These are phyloP conservation scores for Manis javanica DNA, from an alignment of 2,797 vertebrate species.

Conservation along the genomic window DNA sequence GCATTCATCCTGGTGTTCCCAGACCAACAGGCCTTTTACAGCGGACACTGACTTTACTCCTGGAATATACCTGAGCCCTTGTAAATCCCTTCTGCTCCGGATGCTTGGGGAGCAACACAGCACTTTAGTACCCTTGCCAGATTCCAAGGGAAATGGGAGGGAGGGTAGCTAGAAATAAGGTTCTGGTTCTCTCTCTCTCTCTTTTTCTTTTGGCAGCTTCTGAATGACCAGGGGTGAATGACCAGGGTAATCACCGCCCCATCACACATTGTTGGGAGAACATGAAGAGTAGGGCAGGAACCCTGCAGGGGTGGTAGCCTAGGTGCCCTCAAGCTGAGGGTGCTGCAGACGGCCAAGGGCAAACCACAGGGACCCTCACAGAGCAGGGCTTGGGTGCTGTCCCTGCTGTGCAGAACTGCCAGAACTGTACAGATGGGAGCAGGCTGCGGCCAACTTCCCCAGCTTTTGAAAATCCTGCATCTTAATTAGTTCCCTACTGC, in stretches of 20 bases:
- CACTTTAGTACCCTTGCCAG: background rate
- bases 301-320: background rate
- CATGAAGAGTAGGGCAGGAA: background rate
- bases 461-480: constrained; percentile 86
- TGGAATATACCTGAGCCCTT: background rate
- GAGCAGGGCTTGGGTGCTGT: constrained; percentile 51
- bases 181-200: constrained; percentile 46
- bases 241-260: background rate
- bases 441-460: constrained; percentile 85
- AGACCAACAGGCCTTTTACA: background rate
- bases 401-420: constrained; percentile 65
- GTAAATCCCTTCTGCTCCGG: background rate
- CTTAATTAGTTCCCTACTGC: constrained; percentile 89
- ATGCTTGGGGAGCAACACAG: background rate
- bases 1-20: background rate
- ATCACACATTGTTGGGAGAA: background rate
- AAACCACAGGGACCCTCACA: background rate
- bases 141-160: constrained; percentile 16
- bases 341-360: rapidly evolving
- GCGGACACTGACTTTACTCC: rapidly evolving
- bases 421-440: constrained; percentile 85
- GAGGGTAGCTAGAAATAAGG: constrained; percentile 7
- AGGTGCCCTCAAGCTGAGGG: background rate
- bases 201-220: constrained; percentile 13
- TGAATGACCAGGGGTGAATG: constrained; percentile 46